Conservation (phyloP, 1,140 invertebrate species). For the Caenorhabditis elegans region DNA sequence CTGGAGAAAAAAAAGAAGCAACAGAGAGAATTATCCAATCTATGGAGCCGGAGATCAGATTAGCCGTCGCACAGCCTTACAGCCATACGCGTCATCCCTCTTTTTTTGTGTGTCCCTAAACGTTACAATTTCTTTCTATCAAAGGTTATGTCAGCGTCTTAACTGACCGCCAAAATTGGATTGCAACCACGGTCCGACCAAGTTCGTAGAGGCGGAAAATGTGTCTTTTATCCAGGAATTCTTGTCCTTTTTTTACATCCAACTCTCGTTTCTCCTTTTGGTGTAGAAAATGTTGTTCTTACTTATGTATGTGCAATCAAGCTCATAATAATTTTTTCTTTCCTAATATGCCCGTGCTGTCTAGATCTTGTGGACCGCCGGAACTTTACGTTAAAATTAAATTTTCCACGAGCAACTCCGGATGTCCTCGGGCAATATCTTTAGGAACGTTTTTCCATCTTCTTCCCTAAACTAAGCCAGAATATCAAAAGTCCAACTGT, state of each 20-base stretch:
- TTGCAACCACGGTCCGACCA: constrained; percentile 11
- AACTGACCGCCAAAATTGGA: constrained; percentile 5
- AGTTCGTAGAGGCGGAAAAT: constrained; percentile 25
- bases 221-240: constrained; percentile 16
- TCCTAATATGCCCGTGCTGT: too few relatives aligned
- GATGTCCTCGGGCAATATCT: neutral
- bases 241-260: neutral
- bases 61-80: neutral
- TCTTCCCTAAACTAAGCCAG: neutral
- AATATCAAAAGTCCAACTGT: neutral
- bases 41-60: constrained; percentile 19
- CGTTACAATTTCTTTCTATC: constrained; percentile 12
- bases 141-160: neutral
- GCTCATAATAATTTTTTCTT: constrained; percentile 1
- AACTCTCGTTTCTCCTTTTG: neutral
- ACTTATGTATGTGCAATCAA: constrained; percentile 17
- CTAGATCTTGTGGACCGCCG: too few relatives aligned
- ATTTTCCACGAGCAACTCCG: neutral
- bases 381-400: neutral
- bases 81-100: neutral
- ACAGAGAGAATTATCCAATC: constrained; percentile 23
- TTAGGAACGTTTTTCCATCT: neutral
- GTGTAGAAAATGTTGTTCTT: neutral
- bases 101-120: neutral
- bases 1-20: neutral